phyloP scores from a whole-genome alignment of 2,888 invertebrate genomes.

The Tetranychus piercei region DNA sequence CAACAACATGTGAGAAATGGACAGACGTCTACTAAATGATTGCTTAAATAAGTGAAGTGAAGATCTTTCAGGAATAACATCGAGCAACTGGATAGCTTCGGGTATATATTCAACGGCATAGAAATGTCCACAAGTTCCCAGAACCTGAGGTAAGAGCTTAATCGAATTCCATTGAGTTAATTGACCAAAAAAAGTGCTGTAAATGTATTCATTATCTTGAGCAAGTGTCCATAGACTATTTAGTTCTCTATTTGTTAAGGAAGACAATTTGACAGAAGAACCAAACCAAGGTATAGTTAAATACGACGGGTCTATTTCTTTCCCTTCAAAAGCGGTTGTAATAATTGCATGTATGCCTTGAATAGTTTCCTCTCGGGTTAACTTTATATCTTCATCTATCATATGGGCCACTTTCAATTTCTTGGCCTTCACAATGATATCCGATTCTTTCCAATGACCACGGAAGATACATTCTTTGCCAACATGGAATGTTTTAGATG shows the following conservation, averaged over 20 bases:
- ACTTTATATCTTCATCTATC: neutral
- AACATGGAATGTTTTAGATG: neutral
- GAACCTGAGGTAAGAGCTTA: conserved; percentile 29
- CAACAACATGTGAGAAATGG: conserved; percentile 31
- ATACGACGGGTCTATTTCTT: neutral
- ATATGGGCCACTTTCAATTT: neutral
- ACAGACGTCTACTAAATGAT: conserved; percentile 27
- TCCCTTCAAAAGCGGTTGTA: neutral
- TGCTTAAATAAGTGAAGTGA: conserved; percentile 24
- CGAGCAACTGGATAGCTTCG: neutral
- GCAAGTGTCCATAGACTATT: conserved; percentile 29
- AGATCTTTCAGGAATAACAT: conserved; percentile 21
- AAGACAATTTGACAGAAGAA: neutral
- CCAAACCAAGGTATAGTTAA: neutral
- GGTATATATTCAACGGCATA: conserved; percentile 34
- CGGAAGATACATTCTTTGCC: neutral
- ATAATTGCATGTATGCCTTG: neutral
- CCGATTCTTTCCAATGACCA: neutral
- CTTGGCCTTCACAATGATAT: neutral
- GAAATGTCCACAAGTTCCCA: conserved; percentile 36
- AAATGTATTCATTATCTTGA: conserved; percentile 30
- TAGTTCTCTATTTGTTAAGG: conserved; percentile 6
- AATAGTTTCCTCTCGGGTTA: neutral
- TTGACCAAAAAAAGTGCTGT: conserved; percentile 28
- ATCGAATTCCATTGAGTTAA: conserved; percentile 11